These are phyloP conservation scores for Xylota segnis DNA, from an alignment of 2,888 invertebrate genomes.

Conservation along the genomic window DNA sequence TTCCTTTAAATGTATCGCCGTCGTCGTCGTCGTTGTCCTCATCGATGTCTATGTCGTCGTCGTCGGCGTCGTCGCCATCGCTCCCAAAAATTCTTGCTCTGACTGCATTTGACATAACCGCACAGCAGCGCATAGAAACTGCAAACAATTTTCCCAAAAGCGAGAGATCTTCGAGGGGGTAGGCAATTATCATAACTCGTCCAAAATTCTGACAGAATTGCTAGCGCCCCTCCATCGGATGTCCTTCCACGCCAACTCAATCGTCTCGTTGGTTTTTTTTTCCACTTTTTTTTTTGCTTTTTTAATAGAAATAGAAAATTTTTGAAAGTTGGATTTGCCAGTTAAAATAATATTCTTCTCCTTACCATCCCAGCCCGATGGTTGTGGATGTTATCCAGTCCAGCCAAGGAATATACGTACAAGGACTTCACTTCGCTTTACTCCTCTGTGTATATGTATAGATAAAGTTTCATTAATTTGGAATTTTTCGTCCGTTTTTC, in stretches of 20 bases:
- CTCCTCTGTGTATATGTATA: slow-evolving; percentile 3
- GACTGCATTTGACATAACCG: slow-evolving; percentile 71
- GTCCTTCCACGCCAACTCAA: slow-evolving; percentile 52
- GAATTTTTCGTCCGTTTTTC: slow-evolving; percentile 70
- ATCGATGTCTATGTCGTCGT: neutral
- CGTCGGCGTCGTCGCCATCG: slow-evolving; percentile 51
- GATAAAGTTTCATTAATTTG: slow-evolving; percentile 73
- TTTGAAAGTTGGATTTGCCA: slow-evolving; percentile 72
- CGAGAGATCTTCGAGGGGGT: slow-evolving; percentile 42
- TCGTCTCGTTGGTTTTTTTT: slow-evolving; percentile 40
- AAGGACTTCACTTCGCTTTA: slow-evolving; percentile 14
- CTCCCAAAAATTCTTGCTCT: slow-evolving; percentile 25
- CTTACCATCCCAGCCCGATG: slow-evolving; percentile 7
- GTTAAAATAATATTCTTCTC: slow-evolving; percentile 63
- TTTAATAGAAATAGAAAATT: slow-evolving; percentile 41
- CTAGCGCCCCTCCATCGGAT: slow-evolving; percentile 10
- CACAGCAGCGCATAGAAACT: slow-evolving; percentile 47
- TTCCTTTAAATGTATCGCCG: slow-evolving; percentile 65
- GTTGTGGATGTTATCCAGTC: slow-evolving; percentile 54
- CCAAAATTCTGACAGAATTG: slow-evolving; percentile 71
- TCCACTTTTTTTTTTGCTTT: slow-evolving; percentile 24
- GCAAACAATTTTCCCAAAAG: slow-evolving; percentile 63
- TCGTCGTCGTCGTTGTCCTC: slow-evolving; percentile 15
- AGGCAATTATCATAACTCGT: slow-evolving; percentile 76
- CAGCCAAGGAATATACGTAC: slow-evolving; percentile 36